Percentiles rank a stretch among this genome's conserved stretches.
Conservation (phyloP, 1,140 invertebrate species). For the Rhopalosiphum padi region DNA sequence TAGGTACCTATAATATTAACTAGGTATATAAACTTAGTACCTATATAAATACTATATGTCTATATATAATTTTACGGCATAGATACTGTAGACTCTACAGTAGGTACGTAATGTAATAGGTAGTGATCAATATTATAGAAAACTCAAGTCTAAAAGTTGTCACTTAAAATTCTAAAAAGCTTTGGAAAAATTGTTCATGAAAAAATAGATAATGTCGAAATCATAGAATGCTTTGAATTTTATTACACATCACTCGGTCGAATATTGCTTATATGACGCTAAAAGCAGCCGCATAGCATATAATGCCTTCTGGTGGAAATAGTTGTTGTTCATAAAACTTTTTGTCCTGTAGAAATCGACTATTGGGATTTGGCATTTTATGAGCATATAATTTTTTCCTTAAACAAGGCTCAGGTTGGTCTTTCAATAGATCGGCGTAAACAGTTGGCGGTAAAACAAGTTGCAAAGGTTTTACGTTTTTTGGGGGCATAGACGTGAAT, state of each 20-base stretch:
- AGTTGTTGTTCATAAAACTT: constrained; percentile 24
- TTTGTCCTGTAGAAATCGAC: background rate
- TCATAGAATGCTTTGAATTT: background rate
- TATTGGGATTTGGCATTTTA: background rate
- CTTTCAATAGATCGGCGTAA: background rate
- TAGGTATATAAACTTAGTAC: no score
- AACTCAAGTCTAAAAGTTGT: no score
- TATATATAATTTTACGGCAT: no score
- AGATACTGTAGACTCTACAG: no score
- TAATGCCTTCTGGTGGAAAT: constrained; percentile 40
- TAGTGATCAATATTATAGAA: no score
- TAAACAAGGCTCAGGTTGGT: background rate
- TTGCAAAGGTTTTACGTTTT: background rate
- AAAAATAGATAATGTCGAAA: background rate
- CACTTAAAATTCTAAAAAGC: no score
- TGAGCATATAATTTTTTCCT: no score
- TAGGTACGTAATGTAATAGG: no score
- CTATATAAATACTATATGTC: no score
- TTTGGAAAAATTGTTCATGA: background rate
- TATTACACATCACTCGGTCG: background rate
- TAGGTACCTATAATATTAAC: no score
- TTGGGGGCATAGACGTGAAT: background rate
- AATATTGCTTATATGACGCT: background rate
- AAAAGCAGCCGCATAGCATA: constrained; percentile 47
- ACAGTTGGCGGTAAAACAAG: background rate